Evolutionary conservation across 1,140 invertebrate species (phyloP), one percentile per base, ranked within the genome.

Genomic region (Calosoma granatense): DNA sequence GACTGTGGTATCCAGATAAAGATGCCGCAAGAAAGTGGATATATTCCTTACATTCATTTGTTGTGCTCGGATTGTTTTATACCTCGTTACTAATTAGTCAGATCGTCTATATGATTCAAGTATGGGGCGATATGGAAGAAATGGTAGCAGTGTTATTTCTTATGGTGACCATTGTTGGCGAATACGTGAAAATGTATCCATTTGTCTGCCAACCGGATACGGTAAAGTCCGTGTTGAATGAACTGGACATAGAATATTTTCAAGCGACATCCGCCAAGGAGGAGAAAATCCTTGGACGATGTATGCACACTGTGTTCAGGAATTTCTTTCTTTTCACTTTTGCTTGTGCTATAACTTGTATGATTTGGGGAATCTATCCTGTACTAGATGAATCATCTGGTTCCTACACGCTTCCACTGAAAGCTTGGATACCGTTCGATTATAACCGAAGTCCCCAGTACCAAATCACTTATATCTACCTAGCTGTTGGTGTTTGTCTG

Each of bases 361-460:
- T 59, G 3, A 47, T 61, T 19, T 62, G 60, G 60, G 58, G 58
- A 9, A 52, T 64, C 2, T 58, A 61, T 43, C 63, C 63, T 19
- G 2, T 56, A 1, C 23, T 64, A 17, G 58, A 64, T n/a, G 15
- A 22, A 14, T 14, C 12, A 20, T 39, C 41, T 3, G 39, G 58
- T 26, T 11, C 14, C 20, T 47, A 11, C 17, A 11, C 9, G 17
- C 47, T 63, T 9, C 61, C 63, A 19, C 39, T 63, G 26, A 60
- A 54, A 41, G 60, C 60, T 2, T 64, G 63, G 63, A 61, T 62
- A 55, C 63, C 63, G 15, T 64, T 60, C 54, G 60, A 63, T 22
- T 55, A 23, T 11, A 41, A 2, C 21, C 6, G 11, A 11, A 30
- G 17, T 20, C 59, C 59, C 6, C 30, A 39, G 51, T 64, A 60